A percentile compares a stretch with the other conserved stretches of the same genome.
These are phyloP conservation scores for Axea sp. DNA, from an alignment of 2,888 invertebrate genomes.

Conservation along the genomic window DNA sequence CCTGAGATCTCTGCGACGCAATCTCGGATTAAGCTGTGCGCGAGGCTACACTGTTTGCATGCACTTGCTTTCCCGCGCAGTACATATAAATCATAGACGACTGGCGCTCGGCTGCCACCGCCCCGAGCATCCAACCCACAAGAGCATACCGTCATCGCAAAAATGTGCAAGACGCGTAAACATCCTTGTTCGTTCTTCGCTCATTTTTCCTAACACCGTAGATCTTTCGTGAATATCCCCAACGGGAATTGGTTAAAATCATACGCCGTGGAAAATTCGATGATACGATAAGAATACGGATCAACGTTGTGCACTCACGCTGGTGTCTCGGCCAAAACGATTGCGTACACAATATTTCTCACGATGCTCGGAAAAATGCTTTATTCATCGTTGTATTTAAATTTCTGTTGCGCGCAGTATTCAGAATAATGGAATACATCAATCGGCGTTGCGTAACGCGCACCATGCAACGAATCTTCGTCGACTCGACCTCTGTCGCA, in stretches of 20 bases:
- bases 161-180: slow-evolving; percentile 51
- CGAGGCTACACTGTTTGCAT: slow-evolving; percentile 50
- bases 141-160: slow-evolving; percentile 41
- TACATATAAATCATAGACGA: slow-evolving; percentile 60
- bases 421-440: slow-evolving; percentile 5
- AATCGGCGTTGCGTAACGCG: slow-evolving; percentile 17
- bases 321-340: not conserved
- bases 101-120: slow-evolving; percentile 9
- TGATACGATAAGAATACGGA: no score
- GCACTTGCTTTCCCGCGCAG: slow-evolving; percentile 45
- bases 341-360: not conserved
- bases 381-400: slow-evolving; percentile 28
- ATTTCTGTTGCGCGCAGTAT: not conserved
- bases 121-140: slow-evolving; percentile 29
- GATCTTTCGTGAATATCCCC: slow-evolving; percentile 38
- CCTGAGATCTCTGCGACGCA: slow-evolving; percentile 57
- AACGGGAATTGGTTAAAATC: slow-evolving; percentile 48
- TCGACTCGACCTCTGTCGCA: not conserved
- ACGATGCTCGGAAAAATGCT: not conserved
- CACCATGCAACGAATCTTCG: not conserved
- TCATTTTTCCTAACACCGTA: not conserved
- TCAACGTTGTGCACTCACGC: no score
- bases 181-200: slow-evolving; percentile 30
- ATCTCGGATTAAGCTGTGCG: slow-evolving; percentile 63
- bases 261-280: no score